A percentile compares a stretch with the other conserved stretches of the same genome.
Conservation (phyloP, 2,797 vertebrate genomes). For the Enteromius radiatus region DNA sequence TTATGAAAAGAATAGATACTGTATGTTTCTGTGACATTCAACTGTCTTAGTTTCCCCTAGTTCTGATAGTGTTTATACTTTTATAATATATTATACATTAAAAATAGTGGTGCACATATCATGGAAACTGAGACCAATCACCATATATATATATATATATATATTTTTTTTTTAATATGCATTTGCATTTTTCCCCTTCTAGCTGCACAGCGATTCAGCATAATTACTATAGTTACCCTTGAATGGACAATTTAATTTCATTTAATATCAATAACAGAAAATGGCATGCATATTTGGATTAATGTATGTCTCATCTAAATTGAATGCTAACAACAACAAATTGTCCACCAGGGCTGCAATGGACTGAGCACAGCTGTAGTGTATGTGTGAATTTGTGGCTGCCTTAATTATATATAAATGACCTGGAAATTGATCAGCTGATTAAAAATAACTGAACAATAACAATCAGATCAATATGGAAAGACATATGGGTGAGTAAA, state of each 20-base stretch:
- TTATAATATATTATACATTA: background rate
- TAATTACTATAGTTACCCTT: background rate
- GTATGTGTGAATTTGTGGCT: background rate
- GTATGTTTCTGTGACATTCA: background rate
- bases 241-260: background rate
- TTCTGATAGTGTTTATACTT: background rate
- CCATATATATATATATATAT: background rate
- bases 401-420: background rate
- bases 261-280: slow-evolving; percentile 10
- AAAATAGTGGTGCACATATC: background rate
- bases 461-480: background rate
- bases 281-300: background rate
- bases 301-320: background rate
- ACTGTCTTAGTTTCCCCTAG: background rate
- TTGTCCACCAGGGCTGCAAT: background rate
- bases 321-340: slow-evolving; percentile 13
- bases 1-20: background rate
- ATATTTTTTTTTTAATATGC: background rate
- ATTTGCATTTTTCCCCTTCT: background rate
- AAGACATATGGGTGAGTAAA: slow-evolving; percentile 11
- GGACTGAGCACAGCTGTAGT: background rate
- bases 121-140: background rate
- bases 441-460: background rate
- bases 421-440: background rate
- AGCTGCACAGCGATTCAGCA: slow-evolving; percentile 1